A percentile compares a stretch with the other conserved stretches of the same genome.
phyloP scores from a whole-genome alignment of 2,888 invertebrate species.

The Dioctria linearis region DNA sequence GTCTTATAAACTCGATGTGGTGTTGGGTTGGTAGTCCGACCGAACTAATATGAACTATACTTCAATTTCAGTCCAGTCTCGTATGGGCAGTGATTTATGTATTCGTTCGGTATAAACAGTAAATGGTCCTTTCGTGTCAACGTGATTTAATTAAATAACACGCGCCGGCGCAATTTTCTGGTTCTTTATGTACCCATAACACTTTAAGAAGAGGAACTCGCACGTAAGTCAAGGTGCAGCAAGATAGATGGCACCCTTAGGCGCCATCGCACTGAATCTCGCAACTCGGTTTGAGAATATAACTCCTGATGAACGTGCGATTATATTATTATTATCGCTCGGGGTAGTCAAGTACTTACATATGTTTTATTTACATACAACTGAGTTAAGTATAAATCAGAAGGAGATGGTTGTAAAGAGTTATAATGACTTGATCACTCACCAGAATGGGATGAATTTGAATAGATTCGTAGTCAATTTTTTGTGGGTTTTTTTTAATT shows the following conservation, averaged over 20 bases:
- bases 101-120: slow-evolving; percentile 10
- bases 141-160: slow-evolving; percentile 43
- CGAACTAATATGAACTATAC: not conserved
- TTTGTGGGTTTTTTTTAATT: too few relatives aligned
- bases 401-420: too few relatives aligned
- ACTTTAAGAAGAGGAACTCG: not conserved
- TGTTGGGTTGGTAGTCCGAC: not conserved
- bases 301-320: too few relatives aligned
- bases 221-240: slow-evolving; percentile 28
- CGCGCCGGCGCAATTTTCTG: slow-evolving; percentile 30
- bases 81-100: slow-evolving; percentile 16
- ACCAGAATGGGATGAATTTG: too few relatives aligned
- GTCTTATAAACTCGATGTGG: not conserved
- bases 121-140: slow-evolving; percentile 37
- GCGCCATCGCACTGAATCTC: slow-evolving; percentile 15
- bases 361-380: too few relatives aligned
- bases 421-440: too few relatives aligned
- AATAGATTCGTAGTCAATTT: too few relatives aligned
- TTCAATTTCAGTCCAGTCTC: not conserved
- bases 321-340: too few relatives aligned
- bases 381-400: too few relatives aligned
- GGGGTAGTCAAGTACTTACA: too few relatives aligned
- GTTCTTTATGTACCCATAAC: slow-evolving; percentile 29
- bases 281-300: too few relatives aligned
- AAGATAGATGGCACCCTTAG: slow-evolving; percentile 14